Base-by-base conservation (phyloP, 1,140 invertebrate species). In the Glomeris maerens region DNA sequence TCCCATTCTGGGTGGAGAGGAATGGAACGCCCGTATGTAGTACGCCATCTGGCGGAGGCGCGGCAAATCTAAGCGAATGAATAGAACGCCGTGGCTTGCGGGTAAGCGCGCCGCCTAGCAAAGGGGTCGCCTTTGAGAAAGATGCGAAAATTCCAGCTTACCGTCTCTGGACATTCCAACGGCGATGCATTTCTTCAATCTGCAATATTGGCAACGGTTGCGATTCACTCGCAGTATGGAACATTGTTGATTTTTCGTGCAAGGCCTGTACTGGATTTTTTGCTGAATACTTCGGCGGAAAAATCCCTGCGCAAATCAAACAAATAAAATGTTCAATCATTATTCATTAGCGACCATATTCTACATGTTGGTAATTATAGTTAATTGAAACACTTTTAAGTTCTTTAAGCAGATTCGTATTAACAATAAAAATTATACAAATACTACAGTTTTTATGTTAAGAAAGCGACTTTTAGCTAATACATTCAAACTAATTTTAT, bases 151-250 rank as follows among this genome's bases (percentile, higher is more conserved):
- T n/a, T n/a, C n/a, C 49, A 45, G 74, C 80, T 79, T 64, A 96
- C 92, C 91, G 78, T 96, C 92, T 73, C 90, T 78, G 69, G 89
- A 94, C 93, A 97, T 97, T 68, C 93, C 93, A 55, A 95, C 92
- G 47, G 87, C 84, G 66, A 96, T 91, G 74, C 93, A 97, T 77
- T 96, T 96, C 73, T 95, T 95, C 59, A 96, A 78, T 55, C 93
- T 76, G 73, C 91, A 95, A 68, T 92, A 94, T 67, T 96, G 91
- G 72, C 93, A 97, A 58, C 92, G 79, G 71, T 96, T 96, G 64
- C 93, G 78, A 75, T 95, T 96, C 72, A 94, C 93, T 58, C 90
- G 77, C 49, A 95, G 75, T 60, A 96, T 96, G 69, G 86, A 85
- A 73, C 92, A 96, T 75, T 95, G 88, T 68, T 96, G 91, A 68